These are phyloP conservation scores for Tachysurus fulvidraco DNA, from an alignment of 2,113 vertebrate genomes.

Conservation along the genomic window DNA sequence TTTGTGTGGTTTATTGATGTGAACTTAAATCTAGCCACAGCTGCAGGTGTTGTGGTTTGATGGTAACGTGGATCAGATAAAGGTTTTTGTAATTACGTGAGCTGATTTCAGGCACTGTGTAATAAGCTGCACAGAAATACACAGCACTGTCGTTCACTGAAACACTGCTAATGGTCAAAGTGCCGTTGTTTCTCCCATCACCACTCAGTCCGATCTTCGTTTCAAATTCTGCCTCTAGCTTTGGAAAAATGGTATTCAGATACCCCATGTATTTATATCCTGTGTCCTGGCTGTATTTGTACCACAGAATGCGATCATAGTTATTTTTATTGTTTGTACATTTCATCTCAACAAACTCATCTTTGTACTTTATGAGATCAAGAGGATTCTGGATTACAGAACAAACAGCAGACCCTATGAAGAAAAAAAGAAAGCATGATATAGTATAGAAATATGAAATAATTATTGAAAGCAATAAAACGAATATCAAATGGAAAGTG, in stretches of 20 bases:
- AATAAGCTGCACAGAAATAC: constrained; percentile 53
- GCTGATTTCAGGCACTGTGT: constrained; percentile 37
- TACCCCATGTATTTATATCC: constrained; percentile 43
- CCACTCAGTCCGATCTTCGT: constrained; percentile 16
- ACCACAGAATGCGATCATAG: constrained; percentile 51
- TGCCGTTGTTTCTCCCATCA: constrained; percentile 22
- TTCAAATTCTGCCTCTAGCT: not conserved
- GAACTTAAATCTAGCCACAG: not conserved
- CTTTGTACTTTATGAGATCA: not conserved
- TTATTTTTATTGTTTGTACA: constrained; percentile 29
- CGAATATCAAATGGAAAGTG: not conserved
- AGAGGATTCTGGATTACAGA: constrained; percentile 38
- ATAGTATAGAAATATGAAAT: no score
- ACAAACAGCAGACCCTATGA: constrained; percentile 29
- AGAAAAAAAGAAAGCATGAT: not conserved
- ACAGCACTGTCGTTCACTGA: constrained; percentile 29
- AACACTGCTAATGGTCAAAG: constrained; percentile 13
- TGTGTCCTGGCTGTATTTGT: constrained; percentile 34
- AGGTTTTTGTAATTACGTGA: constrained; percentile 37
- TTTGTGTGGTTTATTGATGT: no score
- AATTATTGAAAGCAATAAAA: no score
- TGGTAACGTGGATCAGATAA: not conserved
- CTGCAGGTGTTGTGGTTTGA: constrained; percentile 16
- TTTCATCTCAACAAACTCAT: constrained; percentile 21
- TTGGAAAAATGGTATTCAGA: not conserved